phyloP scores from a whole-genome alignment of 1,140 invertebrate genomes.

The Popillia japonica region DNA sequence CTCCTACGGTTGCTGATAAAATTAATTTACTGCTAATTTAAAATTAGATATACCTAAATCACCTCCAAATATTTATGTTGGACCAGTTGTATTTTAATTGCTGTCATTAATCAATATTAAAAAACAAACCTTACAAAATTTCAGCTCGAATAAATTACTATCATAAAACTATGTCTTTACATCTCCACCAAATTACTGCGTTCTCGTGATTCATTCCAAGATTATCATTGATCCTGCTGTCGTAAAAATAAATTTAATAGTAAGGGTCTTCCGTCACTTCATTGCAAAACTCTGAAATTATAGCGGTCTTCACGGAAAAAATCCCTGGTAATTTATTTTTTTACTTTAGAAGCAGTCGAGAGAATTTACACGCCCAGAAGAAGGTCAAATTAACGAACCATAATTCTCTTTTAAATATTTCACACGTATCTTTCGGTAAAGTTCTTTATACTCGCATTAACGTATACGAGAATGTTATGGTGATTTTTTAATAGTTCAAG shows the following conservation, averaged over 20 bases:
- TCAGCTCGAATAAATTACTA: background rate
- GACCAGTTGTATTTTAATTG: too few species aligned
- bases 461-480: background rate
- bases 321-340: background rate
- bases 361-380: background rate
- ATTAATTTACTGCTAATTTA: too few species aligned
- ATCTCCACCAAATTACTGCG: background rate
- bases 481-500: background rate
- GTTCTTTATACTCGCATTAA: background rate
- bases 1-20: too few species aligned
- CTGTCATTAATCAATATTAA: too few species aligned
- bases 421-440: background rate
- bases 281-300: conserved; percentile 1
- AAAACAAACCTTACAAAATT: background rate
- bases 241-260: conserved; percentile 20
- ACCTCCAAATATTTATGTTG: too few species aligned
- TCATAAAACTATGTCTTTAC: background rate
- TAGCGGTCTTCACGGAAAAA: conserved; percentile 8
- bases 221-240: background rate
- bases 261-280: background rate
- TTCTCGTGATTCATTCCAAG: background rate
- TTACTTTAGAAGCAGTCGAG: background rate
- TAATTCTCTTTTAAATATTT: background rate
- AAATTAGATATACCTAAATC: too few species aligned
- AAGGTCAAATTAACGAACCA: background rate